Conservation (phyloP, 2,113 vertebrate genomes). For the Elanoides forficatus region DNA sequence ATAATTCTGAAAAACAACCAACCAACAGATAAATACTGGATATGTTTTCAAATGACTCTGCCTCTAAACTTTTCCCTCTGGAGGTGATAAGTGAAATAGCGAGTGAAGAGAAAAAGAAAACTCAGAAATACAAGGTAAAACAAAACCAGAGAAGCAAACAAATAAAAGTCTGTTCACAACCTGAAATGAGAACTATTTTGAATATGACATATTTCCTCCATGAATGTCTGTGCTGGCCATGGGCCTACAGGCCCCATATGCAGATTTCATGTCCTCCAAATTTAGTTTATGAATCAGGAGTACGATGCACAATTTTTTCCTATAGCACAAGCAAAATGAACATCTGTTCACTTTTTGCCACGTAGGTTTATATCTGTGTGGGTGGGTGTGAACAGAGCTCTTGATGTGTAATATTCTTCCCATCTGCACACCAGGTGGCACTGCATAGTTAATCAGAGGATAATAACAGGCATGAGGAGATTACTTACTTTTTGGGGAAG, state of each 20-base stretch:
- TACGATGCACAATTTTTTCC: conserved; percentile 58
- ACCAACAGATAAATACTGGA: neutral
- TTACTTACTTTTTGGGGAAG: conserved; percentile 63
- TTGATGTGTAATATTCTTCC: conserved; percentile 69
- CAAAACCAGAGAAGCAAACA: neutral
- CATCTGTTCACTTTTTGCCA: conserved; percentile 75
- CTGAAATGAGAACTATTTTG: conserved; percentile 14
- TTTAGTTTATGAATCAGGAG: conserved; percentile 71
- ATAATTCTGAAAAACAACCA: neutral
- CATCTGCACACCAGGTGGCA: conserved; percentile 76
- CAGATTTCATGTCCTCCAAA: conserved; percentile 60
- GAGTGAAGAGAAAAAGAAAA: neutral
- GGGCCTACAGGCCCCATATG: conserved; percentile 49
- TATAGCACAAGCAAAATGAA: conserved; percentile 74
- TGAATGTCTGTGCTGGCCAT: conserved; percentile 38
- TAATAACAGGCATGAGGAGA: conserved; percentile 61
- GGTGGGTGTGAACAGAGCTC: conserved; percentile 70
- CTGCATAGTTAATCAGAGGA: conserved; percentile 73
- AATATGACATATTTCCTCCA: conserved; percentile 18
- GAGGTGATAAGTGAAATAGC: neutral
- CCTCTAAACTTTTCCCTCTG: neutral
- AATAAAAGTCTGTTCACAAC: conserved; percentile 7
- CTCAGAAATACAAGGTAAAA: neutral
- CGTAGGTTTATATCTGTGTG: conserved; percentile 65
- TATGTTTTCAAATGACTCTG: neutral